Conservation (phyloP, 1,140 invertebrate genomes). For the Drepana arcuata region DNA sequence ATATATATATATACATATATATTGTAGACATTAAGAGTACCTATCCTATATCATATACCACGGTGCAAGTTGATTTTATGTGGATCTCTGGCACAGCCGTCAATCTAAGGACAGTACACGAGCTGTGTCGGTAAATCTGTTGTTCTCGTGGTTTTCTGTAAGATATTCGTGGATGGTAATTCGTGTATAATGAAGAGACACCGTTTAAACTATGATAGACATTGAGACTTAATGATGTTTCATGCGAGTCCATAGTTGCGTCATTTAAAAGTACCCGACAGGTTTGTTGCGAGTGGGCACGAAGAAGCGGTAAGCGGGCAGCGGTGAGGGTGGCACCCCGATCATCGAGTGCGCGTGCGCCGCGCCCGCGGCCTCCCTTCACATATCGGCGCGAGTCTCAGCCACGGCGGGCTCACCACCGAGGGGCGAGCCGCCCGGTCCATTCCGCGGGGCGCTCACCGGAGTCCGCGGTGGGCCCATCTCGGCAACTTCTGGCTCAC, state of each 20-base stretch:
- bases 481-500: constrained; percentile 43
- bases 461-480: constrained; percentile 60
- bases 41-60: too few relatives aligned
- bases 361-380: constrained; percentile 62
- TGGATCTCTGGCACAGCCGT: too few relatives aligned
- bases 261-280: constrained; percentile 10
- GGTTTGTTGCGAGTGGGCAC: constrained; percentile 56
- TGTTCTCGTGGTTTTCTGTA: too few relatives aligned
- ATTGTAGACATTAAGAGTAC: too few relatives aligned
- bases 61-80: too few relatives aligned
- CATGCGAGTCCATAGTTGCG: neutral
- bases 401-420: constrained; percentile 50
- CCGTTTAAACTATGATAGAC: too few relatives aligned
- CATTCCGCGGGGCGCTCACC: constrained; percentile 40
- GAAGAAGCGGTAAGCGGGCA: constrained; percentile 62
- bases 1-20: too few relatives aligned
- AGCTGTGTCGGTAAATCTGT: too few relatives aligned
- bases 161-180: too few relatives aligned
- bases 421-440: constrained; percentile 44
- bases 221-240: too few relatives aligned
- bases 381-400: constrained; percentile 49
- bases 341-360: constrained; percentile 25
- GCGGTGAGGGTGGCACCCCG: constrained; percentile 38
- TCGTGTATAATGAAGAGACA: too few relatives aligned
- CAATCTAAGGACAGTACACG: too few relatives aligned